Conservation (phyloP, 2,797 vertebrate genomes). For the Sebastes dallii region DNA sequence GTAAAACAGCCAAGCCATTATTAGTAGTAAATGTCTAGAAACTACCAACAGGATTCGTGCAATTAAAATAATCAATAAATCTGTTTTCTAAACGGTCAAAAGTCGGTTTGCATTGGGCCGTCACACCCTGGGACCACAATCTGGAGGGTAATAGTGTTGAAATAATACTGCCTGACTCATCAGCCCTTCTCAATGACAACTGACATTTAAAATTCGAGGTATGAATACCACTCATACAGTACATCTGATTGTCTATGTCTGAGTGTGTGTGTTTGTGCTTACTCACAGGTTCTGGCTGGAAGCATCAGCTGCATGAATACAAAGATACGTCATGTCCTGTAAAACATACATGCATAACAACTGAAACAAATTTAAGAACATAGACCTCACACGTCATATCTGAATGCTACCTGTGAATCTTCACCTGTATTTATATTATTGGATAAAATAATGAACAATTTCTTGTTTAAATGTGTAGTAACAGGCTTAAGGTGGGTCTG, state of each 20-base stretch:
- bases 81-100: background rate
- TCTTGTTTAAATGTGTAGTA: background rate
- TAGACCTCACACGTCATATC: background rate
- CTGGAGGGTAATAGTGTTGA: conserved; percentile 34
- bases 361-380: background rate
- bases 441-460: background rate
- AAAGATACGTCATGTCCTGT: conserved; percentile 91
- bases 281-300: conserved; percentile 91
- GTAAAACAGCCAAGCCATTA: background rate
- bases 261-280: conserved; percentile 6
- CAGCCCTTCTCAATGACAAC: background rate
- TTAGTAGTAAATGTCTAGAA: background rate
- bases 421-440: background rate
- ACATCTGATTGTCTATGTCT: background rate
- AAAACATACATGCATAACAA: conserved; percentile 39
- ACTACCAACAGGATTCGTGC: background rate
- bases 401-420: background rate
- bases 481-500: background rate
- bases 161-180: conserved; percentile 46
- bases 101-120: background rate
- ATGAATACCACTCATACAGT: background rate
- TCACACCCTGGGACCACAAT: conserved; percentile 39
- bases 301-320: conserved; percentile 89
- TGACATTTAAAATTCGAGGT: background rate
- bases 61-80: background rate